These are phyloP conservation scores for Axinella damicornis DNA, from an alignment of 37 sponge, comb jelly and placozoan genomes.

Conservation along the genomic window DNA sequence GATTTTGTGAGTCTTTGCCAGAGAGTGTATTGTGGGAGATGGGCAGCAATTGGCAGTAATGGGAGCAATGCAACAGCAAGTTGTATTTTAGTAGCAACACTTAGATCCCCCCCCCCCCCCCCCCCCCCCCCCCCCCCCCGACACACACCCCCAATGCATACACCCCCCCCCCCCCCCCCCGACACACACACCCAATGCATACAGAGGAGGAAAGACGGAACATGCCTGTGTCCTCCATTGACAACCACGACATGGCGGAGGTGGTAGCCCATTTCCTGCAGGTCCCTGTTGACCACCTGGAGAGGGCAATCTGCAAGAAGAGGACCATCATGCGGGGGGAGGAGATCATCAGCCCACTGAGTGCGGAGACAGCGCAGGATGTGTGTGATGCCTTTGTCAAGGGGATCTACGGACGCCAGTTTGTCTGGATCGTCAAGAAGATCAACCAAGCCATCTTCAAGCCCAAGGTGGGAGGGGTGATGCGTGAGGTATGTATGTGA, in stretches of 20 bases:
- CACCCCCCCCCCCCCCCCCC: no score
- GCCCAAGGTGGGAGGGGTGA: conserved; percentile 66
- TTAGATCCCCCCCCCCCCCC: no score
- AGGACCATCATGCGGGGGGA: conserved; percentile 86
- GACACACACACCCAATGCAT: neutral
- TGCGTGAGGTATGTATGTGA: no score
- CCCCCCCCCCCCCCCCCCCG: no score
- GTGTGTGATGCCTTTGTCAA: conserved; percentile 96
- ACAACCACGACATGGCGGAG: conserved; percentile 36
- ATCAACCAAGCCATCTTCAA: conserved; percentile 88
- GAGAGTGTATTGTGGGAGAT: no score
- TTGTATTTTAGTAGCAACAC: no score
- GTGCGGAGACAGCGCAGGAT: conserved; percentile 57
- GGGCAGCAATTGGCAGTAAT: no score
- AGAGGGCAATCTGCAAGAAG: conserved; percentile 76
- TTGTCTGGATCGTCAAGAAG: conserved; percentile 88
- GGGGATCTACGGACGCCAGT: conserved; percentile 89
- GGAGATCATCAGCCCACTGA: conserved; percentile 79
- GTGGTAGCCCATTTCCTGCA: conserved; percentile 49
- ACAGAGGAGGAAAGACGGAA: conserved; percentile 85
- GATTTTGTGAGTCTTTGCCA: no score
- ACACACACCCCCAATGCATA: no score
- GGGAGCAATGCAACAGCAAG: no score
- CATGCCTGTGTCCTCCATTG: conserved; percentile 63
- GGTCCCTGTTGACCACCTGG: conserved; percentile 62